Conservation (phyloP, 2,888 invertebrate species). For the Drosophila mimetica region DNA sequence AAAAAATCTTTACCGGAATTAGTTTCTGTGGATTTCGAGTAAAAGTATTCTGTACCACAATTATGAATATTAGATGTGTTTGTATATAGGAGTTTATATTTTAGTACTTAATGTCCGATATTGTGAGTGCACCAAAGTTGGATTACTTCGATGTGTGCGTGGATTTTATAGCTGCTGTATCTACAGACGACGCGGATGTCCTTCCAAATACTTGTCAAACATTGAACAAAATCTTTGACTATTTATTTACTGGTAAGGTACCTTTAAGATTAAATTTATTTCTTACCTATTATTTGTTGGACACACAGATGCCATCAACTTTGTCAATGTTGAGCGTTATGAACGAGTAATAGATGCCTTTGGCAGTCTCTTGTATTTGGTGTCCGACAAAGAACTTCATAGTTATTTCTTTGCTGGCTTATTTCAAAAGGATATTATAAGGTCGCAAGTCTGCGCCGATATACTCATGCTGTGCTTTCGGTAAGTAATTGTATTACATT, state of each 20-base stretch:
- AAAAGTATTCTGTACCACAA: too few species aligned
- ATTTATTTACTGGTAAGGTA: slow-evolving; percentile 53
- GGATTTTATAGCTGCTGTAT: slow-evolving; percentile 47
- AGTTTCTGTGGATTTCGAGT: too few species aligned
- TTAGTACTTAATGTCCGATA: slow-evolving; percentile 41
- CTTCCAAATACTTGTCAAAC: slow-evolving; percentile 25
- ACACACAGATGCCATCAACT: slow-evolving; percentile 50
- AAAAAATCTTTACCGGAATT: background rate
- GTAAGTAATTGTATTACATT: slow-evolving; percentile 27
- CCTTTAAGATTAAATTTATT: background rate
- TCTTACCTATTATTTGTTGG: too few species aligned
- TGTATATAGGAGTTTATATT: slow-evolving; percentile 1
- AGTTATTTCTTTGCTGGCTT: slow-evolving; percentile 46
- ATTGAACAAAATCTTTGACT: slow-evolving; percentile 50
- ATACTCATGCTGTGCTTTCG: slow-evolving; percentile 59
- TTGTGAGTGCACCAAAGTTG: slow-evolving; percentile 3
- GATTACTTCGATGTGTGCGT: slow-evolving; percentile 43
- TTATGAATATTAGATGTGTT: background rate
- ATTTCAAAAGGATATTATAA: slow-evolving; percentile 44
- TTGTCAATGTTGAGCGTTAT: slow-evolving; percentile 39
- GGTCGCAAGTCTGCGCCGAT: slow-evolving; percentile 60
- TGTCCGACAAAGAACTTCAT: slow-evolving; percentile 23
- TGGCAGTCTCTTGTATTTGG: slow-evolving; percentile 46
- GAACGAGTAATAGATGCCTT: slow-evolving; percentile 51
- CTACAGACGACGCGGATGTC: slow-evolving; percentile 27